Evolutionary conservation across 2,113 vertebrate genomes (phyloP).

Genomic region (Illadopsis cleaveri): DNA sequence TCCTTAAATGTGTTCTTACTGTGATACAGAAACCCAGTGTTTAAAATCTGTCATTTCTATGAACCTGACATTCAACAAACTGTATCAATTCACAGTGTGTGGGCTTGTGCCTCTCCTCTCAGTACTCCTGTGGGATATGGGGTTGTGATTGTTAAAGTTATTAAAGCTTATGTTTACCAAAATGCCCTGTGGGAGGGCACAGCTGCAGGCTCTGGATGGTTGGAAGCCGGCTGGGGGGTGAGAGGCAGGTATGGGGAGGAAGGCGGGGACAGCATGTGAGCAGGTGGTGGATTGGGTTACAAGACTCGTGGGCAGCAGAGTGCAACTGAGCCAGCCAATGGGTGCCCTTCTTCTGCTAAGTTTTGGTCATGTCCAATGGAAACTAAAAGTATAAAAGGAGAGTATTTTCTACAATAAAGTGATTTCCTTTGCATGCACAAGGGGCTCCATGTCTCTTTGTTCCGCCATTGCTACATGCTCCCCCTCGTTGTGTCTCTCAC

Average conservation of each 20-base stretch:
- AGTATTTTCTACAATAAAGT: not conserved
- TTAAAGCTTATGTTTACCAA: not conserved
- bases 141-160: not conserved
- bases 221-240: not conserved
- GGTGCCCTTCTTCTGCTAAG: not conserved
- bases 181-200: not conserved
- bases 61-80: not conserved
- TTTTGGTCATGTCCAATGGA: not conserved
- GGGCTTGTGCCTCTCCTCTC: not conserved
- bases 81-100: rapidly evolving
- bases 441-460: not conserved
- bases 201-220: not conserved
- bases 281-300: not conserved
- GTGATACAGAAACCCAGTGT: not conserved
- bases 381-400: not conserved
- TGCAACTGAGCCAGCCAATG: not conserved
- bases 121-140: not conserved
- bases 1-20: not conserved
- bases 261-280: not conserved
- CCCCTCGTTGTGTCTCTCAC: rapidly evolving
- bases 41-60: not conserved
- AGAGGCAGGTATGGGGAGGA: not conserved
- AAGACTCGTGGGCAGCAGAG: not conserved
- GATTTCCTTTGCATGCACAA: not conserved
- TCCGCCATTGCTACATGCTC: not conserved